Evolutionary conservation across 2,113 vertebrate species (phyloP).

Genomic region (Calcarius ornatus): DNA sequence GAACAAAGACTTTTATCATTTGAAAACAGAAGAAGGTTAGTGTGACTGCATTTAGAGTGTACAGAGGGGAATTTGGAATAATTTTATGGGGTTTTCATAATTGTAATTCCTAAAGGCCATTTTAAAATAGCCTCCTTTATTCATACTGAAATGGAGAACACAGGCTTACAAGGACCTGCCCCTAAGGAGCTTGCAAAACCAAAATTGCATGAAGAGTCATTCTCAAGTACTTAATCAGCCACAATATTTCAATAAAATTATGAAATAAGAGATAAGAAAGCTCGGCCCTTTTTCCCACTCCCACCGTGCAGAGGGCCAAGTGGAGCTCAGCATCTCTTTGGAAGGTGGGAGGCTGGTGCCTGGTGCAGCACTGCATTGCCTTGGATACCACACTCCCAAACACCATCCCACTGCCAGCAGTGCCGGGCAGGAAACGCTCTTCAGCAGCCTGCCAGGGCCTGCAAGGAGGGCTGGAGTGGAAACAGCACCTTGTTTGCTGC

Average conservation of each 20-base stretch:
- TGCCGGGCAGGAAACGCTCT: accelerated
- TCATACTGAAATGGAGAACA: conserved; percentile 25
- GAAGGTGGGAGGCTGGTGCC: background rate
- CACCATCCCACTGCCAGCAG: background rate
- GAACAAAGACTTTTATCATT: background rate
- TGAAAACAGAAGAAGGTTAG: background rate
- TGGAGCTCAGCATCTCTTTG: background rate
- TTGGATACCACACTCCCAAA: background rate
- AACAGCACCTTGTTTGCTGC: background rate
- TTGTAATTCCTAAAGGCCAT: background rate
- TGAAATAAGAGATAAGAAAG: conserved; percentile 54
- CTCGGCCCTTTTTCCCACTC: background rate
- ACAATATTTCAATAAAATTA: conserved; percentile 51
- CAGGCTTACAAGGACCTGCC: background rate
- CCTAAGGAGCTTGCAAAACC: conserved; percentile 48
- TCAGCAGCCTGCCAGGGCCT: background rate
- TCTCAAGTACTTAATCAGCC: conserved; percentile 43
- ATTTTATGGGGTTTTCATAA: background rate
- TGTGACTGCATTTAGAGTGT: background rate
- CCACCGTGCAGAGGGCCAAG: background rate
- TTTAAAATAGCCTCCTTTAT: background rate
- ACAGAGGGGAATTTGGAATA: background rate
- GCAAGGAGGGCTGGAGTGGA: background rate
- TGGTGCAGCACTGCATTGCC: background rate
- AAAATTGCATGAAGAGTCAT: conserved; percentile 28